phyloP scores from a whole-genome alignment of 2,888 invertebrate genomes.

The Drosophila pseudotalamancana region DNA sequence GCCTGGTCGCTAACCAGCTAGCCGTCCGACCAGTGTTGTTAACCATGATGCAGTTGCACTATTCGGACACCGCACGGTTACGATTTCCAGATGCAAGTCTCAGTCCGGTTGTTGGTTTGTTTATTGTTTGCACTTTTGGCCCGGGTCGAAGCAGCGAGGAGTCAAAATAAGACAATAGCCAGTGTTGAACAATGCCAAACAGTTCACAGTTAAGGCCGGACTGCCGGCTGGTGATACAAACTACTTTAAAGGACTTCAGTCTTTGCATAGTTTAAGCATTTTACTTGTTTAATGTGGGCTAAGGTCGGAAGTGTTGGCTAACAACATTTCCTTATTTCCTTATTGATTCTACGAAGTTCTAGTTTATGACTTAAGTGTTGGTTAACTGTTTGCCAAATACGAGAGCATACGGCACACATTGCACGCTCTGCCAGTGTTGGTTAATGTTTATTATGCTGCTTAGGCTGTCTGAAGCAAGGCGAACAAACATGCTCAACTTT shows the following conservation, averaged over 20 bases:
- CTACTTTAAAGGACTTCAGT: no score
- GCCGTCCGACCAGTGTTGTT: slow-evolving; percentile 8
- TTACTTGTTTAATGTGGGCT: no score
- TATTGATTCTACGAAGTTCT: no score
- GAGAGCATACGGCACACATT: no score
- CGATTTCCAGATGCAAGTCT: slow-evolving; percentile 20
- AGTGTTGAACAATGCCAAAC: slow-evolving; percentile 18
- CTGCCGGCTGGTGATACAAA: no score
- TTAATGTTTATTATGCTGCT: no score
- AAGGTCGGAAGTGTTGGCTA: no score
- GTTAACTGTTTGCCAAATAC: no score
- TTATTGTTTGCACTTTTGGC: slow-evolving; percentile 18
- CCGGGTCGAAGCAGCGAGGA: slow-evolving; percentile 21
- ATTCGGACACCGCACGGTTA: slow-evolving; percentile 4
- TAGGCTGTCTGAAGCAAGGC: background rate
- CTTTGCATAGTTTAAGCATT: no score
- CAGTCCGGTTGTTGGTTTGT: background rate
- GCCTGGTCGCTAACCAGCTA: background rate
- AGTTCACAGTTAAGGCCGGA: background rate
- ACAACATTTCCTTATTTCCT: no score
- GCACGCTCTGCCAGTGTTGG: background rate
- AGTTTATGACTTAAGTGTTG: no score
- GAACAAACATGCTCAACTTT: no score
- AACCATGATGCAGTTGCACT: slow-evolving; percentile 14
- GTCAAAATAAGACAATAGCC: slow-evolving; percentile 14